Evolutionary conservation across 2,113 vertebrate species (phyloP), one percentile per base, ranked within the genome.

Genomic region (Megalops atlanticus): DNA sequence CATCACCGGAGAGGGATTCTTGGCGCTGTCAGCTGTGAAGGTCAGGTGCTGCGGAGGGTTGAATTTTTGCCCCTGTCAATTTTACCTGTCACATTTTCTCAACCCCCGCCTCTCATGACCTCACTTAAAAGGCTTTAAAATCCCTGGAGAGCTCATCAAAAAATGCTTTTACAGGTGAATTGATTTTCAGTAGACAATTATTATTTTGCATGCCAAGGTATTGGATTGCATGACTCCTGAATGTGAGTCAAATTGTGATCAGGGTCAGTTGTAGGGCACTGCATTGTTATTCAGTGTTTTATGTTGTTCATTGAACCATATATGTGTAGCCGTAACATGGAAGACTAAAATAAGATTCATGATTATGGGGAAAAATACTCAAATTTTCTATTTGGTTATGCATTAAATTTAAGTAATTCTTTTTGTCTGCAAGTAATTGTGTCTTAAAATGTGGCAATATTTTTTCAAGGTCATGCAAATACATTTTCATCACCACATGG

Each of bases 81-180:
- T 64, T 31, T 64, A 15, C 7, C 27, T 68, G 2, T 18, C 12
- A 4, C 69, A 36, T 4, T 7, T 71, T 71, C 27, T 8, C 31
- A 35, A 54, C 49, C 8, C 43, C 43, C 6, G 43, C 6, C 14
- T 10, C 43, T 10, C 43, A 45, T n/a, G n/a, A n/a, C n/a, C n/a
- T 14, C 14, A 14, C 43, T 45, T 14, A 45, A 45, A 45, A 45
- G 14, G 40, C 68, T 74, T 81, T 74, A 38, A 78, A 69, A 68
- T 84, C 79, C 43, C 45, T 39, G 40, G 35, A 64, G 78, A 73
- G 69, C 78, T 81, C 83, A 87, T 85, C 84, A 80, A 84, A 82
- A 82, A 84, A 78, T 54, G 81, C 74, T 81, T 82, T 45, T 71
- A 80, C 84, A 84, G 74, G 47, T 79, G 16, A 58, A 84, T 82